These are phyloP conservation scores for Hippocampus comes DNA, from an alignment of 2,113 vertebrate genomes.

Conservation along the genomic window DNA sequence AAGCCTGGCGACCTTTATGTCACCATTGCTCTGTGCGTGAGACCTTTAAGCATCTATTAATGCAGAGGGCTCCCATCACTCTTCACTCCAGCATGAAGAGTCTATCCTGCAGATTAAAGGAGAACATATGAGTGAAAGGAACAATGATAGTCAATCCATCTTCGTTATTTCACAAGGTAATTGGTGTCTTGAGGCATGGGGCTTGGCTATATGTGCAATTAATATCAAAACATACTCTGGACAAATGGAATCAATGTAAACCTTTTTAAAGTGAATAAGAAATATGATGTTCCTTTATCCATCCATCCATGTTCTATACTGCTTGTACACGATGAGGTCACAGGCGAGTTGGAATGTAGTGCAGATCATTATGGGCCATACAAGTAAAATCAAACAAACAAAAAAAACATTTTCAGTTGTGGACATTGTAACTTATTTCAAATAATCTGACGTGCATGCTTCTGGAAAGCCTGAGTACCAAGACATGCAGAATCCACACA, in stretches of 20 bases:
- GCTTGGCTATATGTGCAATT: slow-evolving; percentile 34
- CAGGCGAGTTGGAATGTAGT: neutral
- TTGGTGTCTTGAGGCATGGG: slow-evolving; percentile 20
- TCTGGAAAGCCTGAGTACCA: neutral
- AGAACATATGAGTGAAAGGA: slow-evolving; percentile 67
- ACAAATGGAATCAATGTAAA: slow-evolving; percentile 40
- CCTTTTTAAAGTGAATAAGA: neutral
- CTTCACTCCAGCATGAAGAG: slow-evolving; percentile 74
- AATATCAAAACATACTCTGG: slow-evolving; percentile 43
- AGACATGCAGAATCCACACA: neutral
- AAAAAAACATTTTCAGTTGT: neutral
- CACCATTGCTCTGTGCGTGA: slow-evolving; percentile 76
- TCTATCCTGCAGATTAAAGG: slow-evolving; percentile 60
- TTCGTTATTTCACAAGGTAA: slow-evolving; percentile 39
- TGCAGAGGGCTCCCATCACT: slow-evolving; percentile 77
- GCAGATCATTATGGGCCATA: neutral
- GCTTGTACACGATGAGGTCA: neutral
- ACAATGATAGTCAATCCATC: slow-evolving; percentile 67
- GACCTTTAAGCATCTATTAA: slow-evolving; percentile 83
- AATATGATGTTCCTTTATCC: neutral
- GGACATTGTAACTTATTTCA: neutral
- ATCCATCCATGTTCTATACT: neutral
- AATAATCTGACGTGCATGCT: neutral
- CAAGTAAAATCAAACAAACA: neutral
- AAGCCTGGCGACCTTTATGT: slow-evolving; percentile 87